Evolutionary conservation across 2,113 vertebrate genomes (phyloP), one percentile per base, ranked within the genome.

Genomic region (Microtus richardsoni): DNA sequence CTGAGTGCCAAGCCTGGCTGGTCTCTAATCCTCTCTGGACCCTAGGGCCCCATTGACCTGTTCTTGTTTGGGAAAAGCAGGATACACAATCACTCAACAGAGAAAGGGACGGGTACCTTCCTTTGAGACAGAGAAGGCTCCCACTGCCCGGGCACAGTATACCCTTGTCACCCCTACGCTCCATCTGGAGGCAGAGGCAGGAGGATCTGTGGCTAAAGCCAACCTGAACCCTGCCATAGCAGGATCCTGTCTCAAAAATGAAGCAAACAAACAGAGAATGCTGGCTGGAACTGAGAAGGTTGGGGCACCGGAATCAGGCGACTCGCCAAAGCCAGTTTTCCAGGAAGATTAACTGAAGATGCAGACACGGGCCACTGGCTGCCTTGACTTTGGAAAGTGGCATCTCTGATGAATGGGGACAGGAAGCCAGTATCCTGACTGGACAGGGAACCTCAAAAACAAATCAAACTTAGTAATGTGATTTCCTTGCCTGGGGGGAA

Each of bases 371-470:
- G 33, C 52, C 0, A 4, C 17, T 12, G 80, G 80, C 93, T 64
- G 64, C 78, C 64, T 14, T 49, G 68, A 95, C 73, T 24, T 0
- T 1, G 30, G 82, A 95, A 97, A 95, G 97, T 96, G 98, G 95
- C 97, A 89, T 88, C 83, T 79, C 88, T 93, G 98, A 96, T 94
- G 98, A 97, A 98, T 97, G 94, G 97, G 94, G 96, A 97, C 98
- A 98, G 98, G 98, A 98, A 98, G 97, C 26, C 95, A 93, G 97
- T 96, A 94, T 98, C 98, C 98, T 96, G 98, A 97, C 98, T 93
- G 92, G 83, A 95, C 97, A 88, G 96, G 97, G 98, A 98, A 97
- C 95, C 88, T 91, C 96, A 96, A 98, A 97, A 98, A 98, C 73
- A 96, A 98, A 83, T 96, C 11, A 0, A 98, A 98, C 98, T 97